Conservation (phyloP, 2,113 vertebrate species). For the Nycticorax nycticorax region DNA sequence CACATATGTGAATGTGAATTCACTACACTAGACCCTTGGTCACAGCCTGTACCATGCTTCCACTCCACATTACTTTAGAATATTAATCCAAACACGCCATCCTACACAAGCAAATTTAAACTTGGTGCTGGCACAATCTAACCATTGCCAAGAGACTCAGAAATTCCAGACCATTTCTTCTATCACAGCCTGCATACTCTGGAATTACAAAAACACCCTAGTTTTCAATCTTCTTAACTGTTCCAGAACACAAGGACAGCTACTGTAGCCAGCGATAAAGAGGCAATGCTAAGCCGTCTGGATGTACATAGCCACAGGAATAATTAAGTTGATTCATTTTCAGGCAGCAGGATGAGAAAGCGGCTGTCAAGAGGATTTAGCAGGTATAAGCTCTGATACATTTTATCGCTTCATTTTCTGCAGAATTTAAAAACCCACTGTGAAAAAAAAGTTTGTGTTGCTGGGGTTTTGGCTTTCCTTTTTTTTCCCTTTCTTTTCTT, state of each 20-base stretch:
- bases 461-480: background rate
- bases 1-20: background rate
- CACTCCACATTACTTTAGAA: background rate
- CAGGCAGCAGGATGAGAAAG: slow-evolving; percentile 28
- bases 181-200: background rate
- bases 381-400: slow-evolving; percentile 8
- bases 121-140: background rate
- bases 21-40: background rate
- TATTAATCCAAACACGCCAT: background rate
- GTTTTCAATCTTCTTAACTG: slow-evolving; percentile 7
- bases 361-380: slow-evolving; percentile 23
- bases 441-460: background rate
- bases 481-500: background rate
- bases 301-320: background rate
- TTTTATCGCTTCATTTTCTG: slow-evolving; percentile 1
- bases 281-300: background rate
- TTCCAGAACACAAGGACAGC: slow-evolving; percentile 16
- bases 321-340: slow-evolving; percentile 54
- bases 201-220: background rate
- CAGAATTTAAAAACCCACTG: background rate
- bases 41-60: background rate
- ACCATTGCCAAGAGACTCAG: background rate
- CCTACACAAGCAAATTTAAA: background rate
- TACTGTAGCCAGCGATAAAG: slow-evolving; percentile 3
- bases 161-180: background rate